Conservation (phyloP, 2,888 invertebrate species). For the Drosophila cognata region DNA sequence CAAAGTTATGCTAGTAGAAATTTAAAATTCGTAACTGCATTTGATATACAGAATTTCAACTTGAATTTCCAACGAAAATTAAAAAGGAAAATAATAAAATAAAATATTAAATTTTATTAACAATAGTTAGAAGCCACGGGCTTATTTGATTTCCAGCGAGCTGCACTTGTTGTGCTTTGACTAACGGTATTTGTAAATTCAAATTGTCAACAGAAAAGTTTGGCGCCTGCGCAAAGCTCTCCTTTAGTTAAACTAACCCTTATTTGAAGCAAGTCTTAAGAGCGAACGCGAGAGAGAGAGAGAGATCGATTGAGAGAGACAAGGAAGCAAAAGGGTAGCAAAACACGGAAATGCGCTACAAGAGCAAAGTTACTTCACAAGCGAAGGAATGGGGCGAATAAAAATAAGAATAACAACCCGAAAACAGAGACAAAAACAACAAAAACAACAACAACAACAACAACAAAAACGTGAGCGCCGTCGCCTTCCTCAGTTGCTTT, state of each 20-base stretch:
- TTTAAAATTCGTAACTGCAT: background rate
- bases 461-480: slow-evolving; percentile 20
- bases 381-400: slow-evolving; percentile 26
- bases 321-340: slow-evolving; percentile 75
- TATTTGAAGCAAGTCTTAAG: slow-evolving; percentile 7
- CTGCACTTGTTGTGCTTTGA: slow-evolving; percentile 23
- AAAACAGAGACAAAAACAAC: slow-evolving; percentile 49
- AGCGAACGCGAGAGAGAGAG: slow-evolving; percentile 7
- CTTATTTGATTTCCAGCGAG: background rate
- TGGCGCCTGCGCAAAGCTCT: slow-evolving; percentile 46
- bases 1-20: background rate
- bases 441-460: slow-evolving; percentile 14
- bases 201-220: slow-evolving; percentile 22
- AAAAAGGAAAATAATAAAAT: background rate
- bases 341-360: slow-evolving; percentile 76
- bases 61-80: background rate
- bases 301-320: slow-evolving; percentile 17
- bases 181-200: slow-evolving; percentile 47
- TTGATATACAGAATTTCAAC: background rate
- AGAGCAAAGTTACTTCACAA: slow-evolving; percentile 67
- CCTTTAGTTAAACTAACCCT: slow-evolving; percentile 31
- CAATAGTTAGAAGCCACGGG: background rate
- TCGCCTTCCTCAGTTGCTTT: slow-evolving; percentile 49
- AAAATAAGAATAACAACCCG: slow-evolving; percentile 35
- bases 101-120: background rate